These are phyloP conservation scores for Sceliomorpha sp. DNA, from an alignment of 2,888 invertebrate species.

Conservation along the genomic window DNA sequence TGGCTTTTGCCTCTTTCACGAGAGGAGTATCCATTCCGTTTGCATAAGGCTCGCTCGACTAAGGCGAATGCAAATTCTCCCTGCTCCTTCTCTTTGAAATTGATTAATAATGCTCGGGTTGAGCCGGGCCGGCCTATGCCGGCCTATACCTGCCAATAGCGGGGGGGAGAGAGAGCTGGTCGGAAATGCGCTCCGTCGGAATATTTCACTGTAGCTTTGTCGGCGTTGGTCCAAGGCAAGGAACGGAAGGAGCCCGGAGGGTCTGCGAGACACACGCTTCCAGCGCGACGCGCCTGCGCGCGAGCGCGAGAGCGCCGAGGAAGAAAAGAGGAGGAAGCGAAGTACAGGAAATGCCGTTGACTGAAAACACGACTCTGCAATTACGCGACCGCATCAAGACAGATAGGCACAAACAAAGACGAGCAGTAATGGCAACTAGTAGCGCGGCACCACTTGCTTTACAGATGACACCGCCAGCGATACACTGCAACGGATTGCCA, in stretches of 20 bases:
- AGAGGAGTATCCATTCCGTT: slow-evolving; percentile 18
- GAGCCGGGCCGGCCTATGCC: slow-evolving; percentile 18
- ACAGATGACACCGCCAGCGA: slow-evolving; percentile 12
- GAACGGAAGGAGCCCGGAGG: background rate
- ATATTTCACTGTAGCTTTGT: slow-evolving; percentile 9
- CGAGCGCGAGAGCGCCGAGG: background rate
- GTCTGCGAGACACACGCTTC: background rate
- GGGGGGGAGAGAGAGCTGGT: slow-evolving; percentile 1
- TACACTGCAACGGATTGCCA: background rate
- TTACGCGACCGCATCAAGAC: slow-evolving; percentile 69
- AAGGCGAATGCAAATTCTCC: slow-evolving; percentile 26
- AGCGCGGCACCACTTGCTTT: slow-evolving; percentile 3
- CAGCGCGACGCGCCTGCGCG: slow-evolving; percentile 6
- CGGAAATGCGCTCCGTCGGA: slow-evolving; percentile 15
- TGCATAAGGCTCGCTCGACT: slow-evolving; percentile 15
- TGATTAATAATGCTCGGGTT: slow-evolving; percentile 31
- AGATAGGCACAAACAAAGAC: slow-evolving; percentile 64
- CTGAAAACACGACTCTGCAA: slow-evolving; percentile 67
- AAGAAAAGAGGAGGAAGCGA: slow-evolving; percentile 11
- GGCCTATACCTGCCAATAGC: slow-evolving; percentile 12
- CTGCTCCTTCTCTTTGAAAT: slow-evolving; percentile 13
- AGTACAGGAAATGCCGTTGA: slow-evolving; percentile 13
- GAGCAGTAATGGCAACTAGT: slow-evolving; percentile 25
- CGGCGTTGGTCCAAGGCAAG: slow-evolving; percentile 3
- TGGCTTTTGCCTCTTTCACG: slow-evolving; percentile 13